phyloP scores from a whole-genome alignment of 2,113 vertebrate species.

The Alaudala cheleensis region DNA sequence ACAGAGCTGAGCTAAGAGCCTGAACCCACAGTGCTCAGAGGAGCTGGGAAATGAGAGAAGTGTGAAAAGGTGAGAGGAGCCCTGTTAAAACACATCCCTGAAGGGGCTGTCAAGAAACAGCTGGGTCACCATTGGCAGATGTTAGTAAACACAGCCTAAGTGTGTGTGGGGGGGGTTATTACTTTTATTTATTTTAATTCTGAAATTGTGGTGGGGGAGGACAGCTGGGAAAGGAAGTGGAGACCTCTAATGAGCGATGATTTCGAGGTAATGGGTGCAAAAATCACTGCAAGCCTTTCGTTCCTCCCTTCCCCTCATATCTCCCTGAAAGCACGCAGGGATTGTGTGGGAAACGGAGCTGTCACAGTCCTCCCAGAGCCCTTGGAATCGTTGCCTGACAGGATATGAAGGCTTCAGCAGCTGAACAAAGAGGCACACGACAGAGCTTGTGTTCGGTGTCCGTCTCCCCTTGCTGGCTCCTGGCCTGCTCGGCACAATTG shows the following conservation, averaged over 20 bases:
- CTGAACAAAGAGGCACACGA: not conserved
- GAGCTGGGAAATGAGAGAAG: conserved; percentile 22
- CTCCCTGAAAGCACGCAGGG: not conserved
- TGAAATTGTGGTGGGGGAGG: not conserved
- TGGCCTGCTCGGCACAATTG: not conserved
- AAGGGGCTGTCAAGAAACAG: not conserved
- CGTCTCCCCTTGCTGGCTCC: not conserved
- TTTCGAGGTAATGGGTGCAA: not conserved
- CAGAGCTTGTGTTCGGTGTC: not conserved
- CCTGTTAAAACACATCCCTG: not conserved
- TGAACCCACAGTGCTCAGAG: not conserved
- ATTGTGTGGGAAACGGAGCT: not conserved
- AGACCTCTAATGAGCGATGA: not conserved
- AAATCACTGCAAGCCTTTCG: not conserved
- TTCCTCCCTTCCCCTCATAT: not conserved
- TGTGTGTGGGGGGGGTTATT: too few relatives aligned
- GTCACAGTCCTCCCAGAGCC: not conserved
- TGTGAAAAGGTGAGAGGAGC: not conserved
- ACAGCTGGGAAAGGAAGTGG: not conserved
- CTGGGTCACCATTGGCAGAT: not conserved
- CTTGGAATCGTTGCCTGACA: not conserved
- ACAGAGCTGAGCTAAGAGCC: conserved; percentile 14
- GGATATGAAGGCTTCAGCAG: conserved; percentile 6
- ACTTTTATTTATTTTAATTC: not conserved
- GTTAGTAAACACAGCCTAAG: not conserved